Conservation (phyloP, 2,888 invertebrate species). For the Phyto melanocephala region DNA sequence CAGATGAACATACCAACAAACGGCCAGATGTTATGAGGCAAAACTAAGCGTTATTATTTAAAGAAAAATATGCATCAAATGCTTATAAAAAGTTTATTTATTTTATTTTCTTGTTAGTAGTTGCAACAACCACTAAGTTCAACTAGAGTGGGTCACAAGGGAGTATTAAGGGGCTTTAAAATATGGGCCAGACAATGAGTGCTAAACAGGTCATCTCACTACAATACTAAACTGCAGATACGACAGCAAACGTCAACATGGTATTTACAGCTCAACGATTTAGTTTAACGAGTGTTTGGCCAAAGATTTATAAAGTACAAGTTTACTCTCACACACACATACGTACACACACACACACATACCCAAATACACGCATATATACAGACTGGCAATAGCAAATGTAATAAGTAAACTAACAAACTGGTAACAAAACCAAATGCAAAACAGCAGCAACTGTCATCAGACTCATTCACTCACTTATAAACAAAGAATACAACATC, state of each 20-base stretch:
- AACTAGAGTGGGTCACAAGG: neutral
- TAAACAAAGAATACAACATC: neutral
- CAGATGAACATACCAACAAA: neutral
- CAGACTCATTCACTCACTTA: neutral
- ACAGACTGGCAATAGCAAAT: neutral
- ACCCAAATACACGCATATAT: neutral
- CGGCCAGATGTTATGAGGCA: conserved; percentile 9
- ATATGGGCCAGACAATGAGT: neutral
- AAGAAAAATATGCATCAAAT: conserved; percentile 44
- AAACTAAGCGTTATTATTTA: conserved; percentile 31
- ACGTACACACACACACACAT: neutral
- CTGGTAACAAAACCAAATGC: conserved; percentile 20
- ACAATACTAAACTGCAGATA: neutral
- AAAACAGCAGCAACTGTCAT: conserved; percentile 52
- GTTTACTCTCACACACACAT: neutral
- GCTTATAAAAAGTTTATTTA: conserved; percentile 19
- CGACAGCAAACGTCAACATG: conserved; percentile 49
- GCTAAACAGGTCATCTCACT: neutral
- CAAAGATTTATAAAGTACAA: conserved; percentile 43
- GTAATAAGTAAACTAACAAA: neutral
- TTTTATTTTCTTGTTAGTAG: conserved; percentile 12
- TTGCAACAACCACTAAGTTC: neutral
- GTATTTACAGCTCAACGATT: conserved; percentile 61
- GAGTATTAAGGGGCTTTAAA: neutral
- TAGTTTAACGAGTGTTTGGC: conserved; percentile 59